Conservation (phyloP, 2,113 vertebrate genomes). For the Anguilla japonica region DNA sequence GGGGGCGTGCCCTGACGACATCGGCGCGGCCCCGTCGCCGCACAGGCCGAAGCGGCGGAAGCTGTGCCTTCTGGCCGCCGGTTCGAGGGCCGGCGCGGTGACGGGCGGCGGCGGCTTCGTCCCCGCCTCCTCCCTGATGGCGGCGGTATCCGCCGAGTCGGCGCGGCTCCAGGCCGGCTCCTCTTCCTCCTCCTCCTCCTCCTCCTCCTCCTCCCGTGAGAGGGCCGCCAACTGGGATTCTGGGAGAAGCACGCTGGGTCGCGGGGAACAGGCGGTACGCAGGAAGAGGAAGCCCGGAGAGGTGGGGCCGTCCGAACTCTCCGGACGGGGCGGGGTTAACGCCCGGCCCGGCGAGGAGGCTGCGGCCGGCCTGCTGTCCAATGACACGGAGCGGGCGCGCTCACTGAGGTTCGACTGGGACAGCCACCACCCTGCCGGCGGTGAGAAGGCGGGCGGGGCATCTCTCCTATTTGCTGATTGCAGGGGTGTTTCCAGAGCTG, state of each 20-base stretch:
- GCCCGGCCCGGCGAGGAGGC: not conserved
- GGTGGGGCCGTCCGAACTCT: not conserved
- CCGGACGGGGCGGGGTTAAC: not conserved
- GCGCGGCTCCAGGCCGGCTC: conserved; percentile 30
- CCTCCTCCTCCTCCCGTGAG: not conserved
- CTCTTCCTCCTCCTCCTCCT: conserved; percentile 10
- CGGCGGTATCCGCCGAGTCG: not conserved
- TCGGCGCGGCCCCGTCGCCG: conserved; percentile 29
- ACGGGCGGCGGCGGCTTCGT: conserved; percentile 33
- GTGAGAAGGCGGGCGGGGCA: not conserved
- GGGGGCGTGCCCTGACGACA: conserved; percentile 12
- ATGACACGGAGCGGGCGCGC: not conserved
- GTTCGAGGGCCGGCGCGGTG: not conserved
- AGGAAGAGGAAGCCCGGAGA: not conserved
- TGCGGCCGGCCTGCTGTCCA: not conserved
- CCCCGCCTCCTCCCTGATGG: conserved; percentile 40
- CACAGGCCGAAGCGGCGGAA: conserved; percentile 50
- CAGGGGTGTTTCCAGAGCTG: no score
- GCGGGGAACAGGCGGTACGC: not conserved
- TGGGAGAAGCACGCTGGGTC: conserved; percentile 14
- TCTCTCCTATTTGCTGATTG: not conserved
- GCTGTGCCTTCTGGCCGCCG: not conserved
- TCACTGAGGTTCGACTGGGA: not conserved
- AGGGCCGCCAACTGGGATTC: not conserved
- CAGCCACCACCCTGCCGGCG: not conserved